Conservation (phyloP, 2,888 invertebrate species). For the Apantesis nais region DNA sequence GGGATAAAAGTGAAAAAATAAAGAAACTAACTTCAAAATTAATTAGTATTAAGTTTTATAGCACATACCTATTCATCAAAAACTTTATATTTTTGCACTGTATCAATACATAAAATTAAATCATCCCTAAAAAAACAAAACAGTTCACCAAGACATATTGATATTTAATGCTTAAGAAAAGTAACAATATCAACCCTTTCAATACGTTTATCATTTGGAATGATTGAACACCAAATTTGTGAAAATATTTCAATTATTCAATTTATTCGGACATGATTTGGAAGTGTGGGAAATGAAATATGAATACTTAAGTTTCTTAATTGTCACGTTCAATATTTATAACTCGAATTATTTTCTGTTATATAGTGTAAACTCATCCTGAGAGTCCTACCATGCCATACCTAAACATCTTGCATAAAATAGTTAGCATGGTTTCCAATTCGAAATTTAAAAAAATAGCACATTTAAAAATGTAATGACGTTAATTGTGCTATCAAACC, state of each 20-base stretch:
- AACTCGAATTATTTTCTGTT: not conserved
- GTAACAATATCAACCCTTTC: not conserved
- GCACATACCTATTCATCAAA: too few species aligned
- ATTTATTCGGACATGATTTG: not conserved
- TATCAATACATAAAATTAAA: too few species aligned
- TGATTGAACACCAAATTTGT: not conserved
- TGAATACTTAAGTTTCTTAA: not conserved
- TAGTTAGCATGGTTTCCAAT: too few species aligned
- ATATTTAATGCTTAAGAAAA: not conserved
- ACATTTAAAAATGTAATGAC: not conserved
- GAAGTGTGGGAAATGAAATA: not conserved
- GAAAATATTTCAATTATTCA: not conserved
- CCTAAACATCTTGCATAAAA: too few species aligned
- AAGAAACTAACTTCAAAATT: too few species aligned
- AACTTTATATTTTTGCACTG: too few species aligned
- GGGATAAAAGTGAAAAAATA: too few species aligned
- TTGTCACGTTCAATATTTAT: not conserved
- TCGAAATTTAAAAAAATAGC: too few species aligned
- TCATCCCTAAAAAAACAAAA: too few species aligned
- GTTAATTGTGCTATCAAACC: not conserved
- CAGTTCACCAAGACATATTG: too few species aligned
- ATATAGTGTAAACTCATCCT: not conserved
- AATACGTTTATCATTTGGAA: not conserved
- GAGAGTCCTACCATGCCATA: too few species aligned
- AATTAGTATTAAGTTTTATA: too few species aligned